Evolutionary conservation across 1,140 invertebrate genomes (phyloP).

Genomic region (Drosophila serrata): DNA sequence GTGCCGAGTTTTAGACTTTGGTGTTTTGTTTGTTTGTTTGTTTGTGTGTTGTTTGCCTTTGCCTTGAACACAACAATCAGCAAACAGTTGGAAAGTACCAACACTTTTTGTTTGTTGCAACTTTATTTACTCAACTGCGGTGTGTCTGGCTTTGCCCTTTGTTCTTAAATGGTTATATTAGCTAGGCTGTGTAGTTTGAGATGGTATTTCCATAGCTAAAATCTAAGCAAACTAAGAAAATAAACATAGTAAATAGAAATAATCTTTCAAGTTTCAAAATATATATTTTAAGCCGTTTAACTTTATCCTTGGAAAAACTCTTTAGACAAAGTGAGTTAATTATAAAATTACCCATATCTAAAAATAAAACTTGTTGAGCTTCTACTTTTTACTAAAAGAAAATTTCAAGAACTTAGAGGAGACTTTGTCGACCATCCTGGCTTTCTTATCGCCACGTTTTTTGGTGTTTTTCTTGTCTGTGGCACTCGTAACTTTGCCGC

Average conservation of each 20-base stretch:
- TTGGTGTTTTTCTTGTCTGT: constrained; percentile 55
- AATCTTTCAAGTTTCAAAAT: not conserved
- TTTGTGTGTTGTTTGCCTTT: constrained; percentile 11
- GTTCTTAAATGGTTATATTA: constrained; percentile 17
- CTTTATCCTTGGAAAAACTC: not conserved
- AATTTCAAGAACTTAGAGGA: constrained; percentile 26
- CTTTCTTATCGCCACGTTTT: constrained; percentile 47
- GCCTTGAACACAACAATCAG: constrained; percentile 17
- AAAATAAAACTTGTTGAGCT: constrained; percentile 42
- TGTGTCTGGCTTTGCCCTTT: constrained; percentile 1
- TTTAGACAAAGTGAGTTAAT: constrained; percentile 18
- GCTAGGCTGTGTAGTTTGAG: not conserved
- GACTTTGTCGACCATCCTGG: constrained; percentile 27
- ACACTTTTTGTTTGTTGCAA: constrained; percentile 35
- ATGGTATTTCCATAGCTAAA: no score
- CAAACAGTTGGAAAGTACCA: constrained; percentile 43
- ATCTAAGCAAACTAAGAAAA: no score
- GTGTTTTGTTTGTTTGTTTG: constrained; percentile 6
- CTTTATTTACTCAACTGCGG: constrained; percentile 25
- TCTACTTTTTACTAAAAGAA: constrained; percentile 27
- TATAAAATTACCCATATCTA: constrained; percentile 35
- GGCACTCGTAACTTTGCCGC: constrained; percentile 81
- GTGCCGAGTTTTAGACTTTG: constrained; percentile 14
- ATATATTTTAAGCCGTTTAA: not conserved
- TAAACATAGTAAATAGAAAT: not conserved